These are phyloP conservation scores for Mechanitis mazaeus DNA, from an alignment of 2,888 invertebrate species.

Conservation along the genomic window DNA sequence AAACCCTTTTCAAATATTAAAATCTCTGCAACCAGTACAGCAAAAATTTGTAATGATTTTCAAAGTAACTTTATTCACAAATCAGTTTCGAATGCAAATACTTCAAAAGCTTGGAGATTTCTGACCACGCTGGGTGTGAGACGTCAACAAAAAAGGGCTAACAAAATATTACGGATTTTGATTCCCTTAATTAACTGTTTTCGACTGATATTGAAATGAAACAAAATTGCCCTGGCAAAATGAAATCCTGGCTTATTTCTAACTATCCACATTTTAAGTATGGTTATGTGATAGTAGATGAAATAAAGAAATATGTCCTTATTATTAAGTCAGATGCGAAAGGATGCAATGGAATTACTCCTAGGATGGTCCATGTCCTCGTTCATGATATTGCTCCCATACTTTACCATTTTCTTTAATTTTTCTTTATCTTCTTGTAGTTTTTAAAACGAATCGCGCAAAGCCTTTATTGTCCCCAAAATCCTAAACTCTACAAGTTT, in stretches of 20 bases:
- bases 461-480: no score
- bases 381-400: background rate
- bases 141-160: background rate
- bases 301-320: background rate
- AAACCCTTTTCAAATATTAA: background rate
- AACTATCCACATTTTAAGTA: background rate
- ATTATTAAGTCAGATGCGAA: background rate
- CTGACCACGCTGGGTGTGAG: background rate
- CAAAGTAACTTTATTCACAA: background rate
- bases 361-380: background rate
- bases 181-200: background rate
- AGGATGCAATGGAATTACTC: background rate
- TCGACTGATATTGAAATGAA: background rate
- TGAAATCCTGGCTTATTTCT: background rate
- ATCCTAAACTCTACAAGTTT: no score
- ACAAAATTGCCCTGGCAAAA: background rate
- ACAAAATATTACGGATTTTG: background rate
- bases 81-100: background rate
- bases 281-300: background rate
- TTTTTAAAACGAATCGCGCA: no score
- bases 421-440: background rate
- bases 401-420: background rate
- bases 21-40: conserved; percentile 2
- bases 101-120: conserved; percentile 1
- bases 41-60: background rate